Evolutionary conservation across 2,888 invertebrate genomes (phyloP), one percentile per base, ranked within the genome.

Genomic region (Leptinotarsa tumamoca): DNA sequence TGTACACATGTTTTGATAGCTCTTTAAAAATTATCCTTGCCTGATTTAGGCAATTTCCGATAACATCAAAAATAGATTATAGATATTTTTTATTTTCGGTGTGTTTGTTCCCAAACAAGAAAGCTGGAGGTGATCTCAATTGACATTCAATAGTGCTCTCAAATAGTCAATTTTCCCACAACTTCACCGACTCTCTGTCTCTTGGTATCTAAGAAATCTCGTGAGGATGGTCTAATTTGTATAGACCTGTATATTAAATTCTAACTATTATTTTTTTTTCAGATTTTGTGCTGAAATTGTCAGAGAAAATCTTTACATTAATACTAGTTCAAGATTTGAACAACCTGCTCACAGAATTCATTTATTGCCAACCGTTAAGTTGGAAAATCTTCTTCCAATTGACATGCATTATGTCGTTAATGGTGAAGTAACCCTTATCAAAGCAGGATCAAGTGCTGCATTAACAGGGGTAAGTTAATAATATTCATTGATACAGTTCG

Each of bases 291-390:
- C 95, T 69, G 93, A 93, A 74, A 91, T 97, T 68, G 91, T 93
- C 74, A 92, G 95, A 76, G 95, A 97, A 86, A 93, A 93, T 80
- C 97, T 95, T 80, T 84, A 74, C 78, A 84, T 77, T 72, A 85
- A 79, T 76, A 81, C 83, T 80, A 83, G 68, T 87, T 91, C 69
- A 33, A 80, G 80, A 66, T 78, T 79, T 27, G 83, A 83, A 51
- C 92, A 96, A 78, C 96, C 98, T 5, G 98, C 96, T 0, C 98
- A 99, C 88, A 93, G 94, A 18, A 93, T 99, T 77, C 92, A 93
- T 3, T 89, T 99, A 67, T 90, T 96, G 81, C 95, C 98, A 43
- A 96, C 97, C 0, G 90, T 99, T 21, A 91, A 94, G 18, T 87
- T 98, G 4, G 93, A 94, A 80, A 99, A 98, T 90, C 91, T 98